Evolutionary conservation across 1,140 invertebrate species (phyloP), one percentile per base, ranked within the genome.

Genomic region (Stenopsyche tienmushanensis): DNA sequence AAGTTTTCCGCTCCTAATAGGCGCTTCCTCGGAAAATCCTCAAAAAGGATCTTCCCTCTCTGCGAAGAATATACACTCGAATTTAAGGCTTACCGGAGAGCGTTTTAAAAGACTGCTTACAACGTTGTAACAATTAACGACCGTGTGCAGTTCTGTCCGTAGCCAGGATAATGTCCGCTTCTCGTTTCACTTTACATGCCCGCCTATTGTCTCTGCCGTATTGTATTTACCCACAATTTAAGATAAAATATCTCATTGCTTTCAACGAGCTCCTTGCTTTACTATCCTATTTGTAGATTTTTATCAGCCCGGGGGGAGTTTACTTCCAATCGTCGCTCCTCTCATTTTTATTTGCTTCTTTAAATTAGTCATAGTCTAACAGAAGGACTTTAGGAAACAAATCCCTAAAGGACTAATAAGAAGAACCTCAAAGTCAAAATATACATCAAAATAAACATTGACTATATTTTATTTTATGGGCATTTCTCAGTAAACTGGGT

Each of bases 111-210:
- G 42, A 47, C 42, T 60, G 57, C 44, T 60, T 60, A 60, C 42
- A 60, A 29, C 24, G 42, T 60, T 60, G 57, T 60, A 60, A 59
- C 55, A 59, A 59, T 59, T 59, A 59, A 60, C 57, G 57, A 60
- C n/a, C 57, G 23, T 18, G 39, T 58, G 55, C 41, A 58, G 34
- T 23, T 9, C 8, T 29, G 21, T 3, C 52, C n/a, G 17, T 5
- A n/a, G n/a, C n/a, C 29, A 13, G 29, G 29, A 5, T 34, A 34
- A 34, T 34, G 29, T 13, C 13, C 29, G 29, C 5, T 7, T 34
- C 29, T 13, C 5, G 29, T 34, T 34, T 34, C 29, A 34, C 29
- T 34, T 34, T 34, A 13, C 29, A 34, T 34, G 29, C 5, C 5
- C 29, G 5, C 5, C 13, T 34, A 34, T 34, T 34, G 29, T 5